Percentiles rank a stretch among this genome's conserved stretches.
Conservation (phyloP, 2,113 vertebrate genomes). For the Hassar affinis region DNA sequence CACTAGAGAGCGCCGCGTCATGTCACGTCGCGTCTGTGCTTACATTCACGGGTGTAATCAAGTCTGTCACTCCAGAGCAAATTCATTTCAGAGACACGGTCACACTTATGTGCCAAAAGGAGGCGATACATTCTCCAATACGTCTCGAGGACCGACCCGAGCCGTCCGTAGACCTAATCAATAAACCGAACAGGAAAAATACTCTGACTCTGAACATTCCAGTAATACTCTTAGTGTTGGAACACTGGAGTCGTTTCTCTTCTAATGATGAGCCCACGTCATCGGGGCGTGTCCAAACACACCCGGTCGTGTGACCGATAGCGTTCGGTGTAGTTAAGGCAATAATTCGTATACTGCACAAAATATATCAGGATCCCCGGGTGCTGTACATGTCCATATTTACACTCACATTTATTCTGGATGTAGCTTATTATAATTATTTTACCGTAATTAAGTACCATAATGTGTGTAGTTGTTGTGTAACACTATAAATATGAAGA, state of each 20-base stretch:
- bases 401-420: conserved; percentile 58
- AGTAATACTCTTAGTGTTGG: conserved; percentile 15
- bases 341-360: background rate
- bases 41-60: conserved; percentile 46
- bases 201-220: background rate
- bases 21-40: conserved; percentile 13
- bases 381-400: conserved; percentile 50
- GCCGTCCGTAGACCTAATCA: background rate
- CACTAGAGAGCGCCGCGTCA: background rate
- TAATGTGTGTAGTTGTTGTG: conserved; percentile 40
- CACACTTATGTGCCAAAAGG: conserved; percentile 16
- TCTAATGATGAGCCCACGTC: background rate
- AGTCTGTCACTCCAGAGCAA: conserved; percentile 21
- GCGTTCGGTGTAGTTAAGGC: conserved; percentile 41
- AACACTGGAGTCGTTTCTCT: conserved; percentile 14
- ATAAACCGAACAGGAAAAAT: background rate
- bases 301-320: background rate
- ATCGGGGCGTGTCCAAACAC: background rate
- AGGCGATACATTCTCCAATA: conserved; percentile 39
- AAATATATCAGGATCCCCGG: background rate
- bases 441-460: conserved; percentile 53
- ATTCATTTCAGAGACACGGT: conserved; percentile 8
- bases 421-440: conserved; percentile 55
- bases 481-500: conserved; percentile 45
- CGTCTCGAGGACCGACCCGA: conserved; percentile 24